Evolutionary conservation across 2,797 vertebrate species (phyloP).

Genomic region (Pseudochaenichthys georgianus): DNA sequence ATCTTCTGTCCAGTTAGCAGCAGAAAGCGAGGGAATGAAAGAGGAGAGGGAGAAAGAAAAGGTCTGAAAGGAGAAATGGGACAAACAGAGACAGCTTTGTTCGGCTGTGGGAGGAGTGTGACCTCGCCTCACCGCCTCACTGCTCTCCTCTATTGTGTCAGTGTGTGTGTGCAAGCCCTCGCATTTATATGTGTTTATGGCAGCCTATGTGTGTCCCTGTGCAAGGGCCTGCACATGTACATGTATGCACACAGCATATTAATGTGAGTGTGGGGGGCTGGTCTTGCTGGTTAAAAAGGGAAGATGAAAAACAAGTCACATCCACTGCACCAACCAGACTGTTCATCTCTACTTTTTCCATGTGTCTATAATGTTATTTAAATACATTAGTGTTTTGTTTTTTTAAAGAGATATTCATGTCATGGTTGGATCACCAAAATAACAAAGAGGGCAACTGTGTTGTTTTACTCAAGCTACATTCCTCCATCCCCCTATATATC

Average conservation of each 20-base stretch:
- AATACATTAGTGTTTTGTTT: too few species aligned
- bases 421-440: background rate
- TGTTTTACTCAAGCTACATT: background rate
- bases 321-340: background rate
- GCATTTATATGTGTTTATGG: conserved; percentile 38
- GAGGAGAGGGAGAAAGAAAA: conserved; percentile 38
- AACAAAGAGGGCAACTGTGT: background rate
- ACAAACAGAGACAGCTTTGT: conserved; percentile 79
- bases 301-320: background rate
- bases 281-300: background rate
- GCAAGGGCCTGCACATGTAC: conserved; percentile 26
- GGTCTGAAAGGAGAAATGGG: conserved; percentile 58
- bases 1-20: conserved; percentile 58
- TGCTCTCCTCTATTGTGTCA: conserved; percentile 66
- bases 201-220: conserved; percentile 5
- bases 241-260: conserved; percentile 22
- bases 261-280: conserved; percentile 11
- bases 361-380: background rate
- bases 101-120: conserved; percentile 72
- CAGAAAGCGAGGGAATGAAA: conserved; percentile 46
- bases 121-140: conserved; percentile 69
- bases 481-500: background rate
- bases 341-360: background rate
- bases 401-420: background rate
- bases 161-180: conserved; percentile 32